Evolutionary conservation across 2,888 invertebrate species (phyloP), one percentile per base, ranked within the genome.

Genomic region (Lithophane leautieri): DNA sequence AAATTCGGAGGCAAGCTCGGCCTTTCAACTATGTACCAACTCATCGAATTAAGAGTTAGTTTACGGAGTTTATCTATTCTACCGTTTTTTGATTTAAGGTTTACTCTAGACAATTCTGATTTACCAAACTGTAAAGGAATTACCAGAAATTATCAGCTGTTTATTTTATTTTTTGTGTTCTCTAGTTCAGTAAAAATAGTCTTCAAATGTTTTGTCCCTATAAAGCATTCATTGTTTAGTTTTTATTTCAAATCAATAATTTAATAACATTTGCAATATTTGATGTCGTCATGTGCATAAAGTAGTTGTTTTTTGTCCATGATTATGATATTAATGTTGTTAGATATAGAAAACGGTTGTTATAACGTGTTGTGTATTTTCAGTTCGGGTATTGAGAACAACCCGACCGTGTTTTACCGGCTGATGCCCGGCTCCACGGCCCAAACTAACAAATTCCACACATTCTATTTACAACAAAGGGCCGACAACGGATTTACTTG

Each of bases 301-400:
- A 84, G 90, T 93, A 92, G 92, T 87, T 87, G 84, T 88, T 89
- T 88, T 79, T 82, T 74, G 78, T 81, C 65, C 62, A 58, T 73
- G 28, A 58, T 28, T 62, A 54, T 74, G 61, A 47, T 82, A 79
- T 79, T 63, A 68, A 77, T 79, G 76, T 79, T 78, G 68, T 73
- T 78, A 25, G 70, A 34, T n/a, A 65, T 58, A 82, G 70, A 74
- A 79, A 82, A 79, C 70, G 81, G 76, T 78, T 89, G 78, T 86
- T 92, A 86, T 90, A 94, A 89, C 85, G 82, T 88, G 54, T 89
- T 89, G 91, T 90, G 78, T 92, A 81, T 93, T 96, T 95, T 94
- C 97, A 99, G 99, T 97, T 99, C 99, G 94, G 99, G 99, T 88
- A 99, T 99, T 95, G 99, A 99, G 94, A 98, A 98, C 96, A 99